Conservation (phyloP, 2,797 vertebrate species). For the Spinus pinus region DNA sequence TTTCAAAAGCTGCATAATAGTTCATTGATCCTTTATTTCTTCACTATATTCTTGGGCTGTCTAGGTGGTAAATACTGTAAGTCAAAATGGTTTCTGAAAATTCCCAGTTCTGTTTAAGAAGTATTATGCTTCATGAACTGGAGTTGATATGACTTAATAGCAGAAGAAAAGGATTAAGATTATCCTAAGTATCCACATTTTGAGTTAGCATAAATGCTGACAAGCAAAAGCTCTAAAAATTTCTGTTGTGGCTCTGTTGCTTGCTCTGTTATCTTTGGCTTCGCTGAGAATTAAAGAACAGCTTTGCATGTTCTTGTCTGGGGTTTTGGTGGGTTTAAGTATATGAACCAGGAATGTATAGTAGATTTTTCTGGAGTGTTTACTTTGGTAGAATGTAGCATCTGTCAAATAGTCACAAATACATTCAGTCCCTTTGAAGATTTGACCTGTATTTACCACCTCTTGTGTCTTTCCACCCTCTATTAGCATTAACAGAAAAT, state of each 20-base stretch:
- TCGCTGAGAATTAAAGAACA: neutral
- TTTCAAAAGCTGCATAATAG: neutral
- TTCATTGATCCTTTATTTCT: neutral
- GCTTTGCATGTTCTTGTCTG: neutral
- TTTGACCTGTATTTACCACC: neutral
- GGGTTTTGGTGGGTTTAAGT: neutral
- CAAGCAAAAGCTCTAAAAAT: neutral
- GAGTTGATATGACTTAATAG: neutral
- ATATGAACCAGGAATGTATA: neutral
- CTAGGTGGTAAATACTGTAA: neutral
- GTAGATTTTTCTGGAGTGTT: neutral
- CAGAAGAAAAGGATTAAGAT: neutral
- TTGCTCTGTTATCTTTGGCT: neutral
- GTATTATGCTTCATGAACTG: neutral
- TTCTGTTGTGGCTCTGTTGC: neutral
- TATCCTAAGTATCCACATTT: neutral
- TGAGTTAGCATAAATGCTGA: neutral
- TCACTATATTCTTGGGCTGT: neutral
- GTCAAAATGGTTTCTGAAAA: neutral
- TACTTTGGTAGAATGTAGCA: neutral
- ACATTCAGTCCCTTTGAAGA: neutral
- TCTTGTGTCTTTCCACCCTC: neutral
- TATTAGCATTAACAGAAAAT: neutral
- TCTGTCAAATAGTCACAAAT: neutral
- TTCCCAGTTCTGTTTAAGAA: neutral